These are phyloP conservation scores for Argopecten irradians DNA, from an alignment of 1,140 invertebrate species.

Conservation along the genomic window DNA sequence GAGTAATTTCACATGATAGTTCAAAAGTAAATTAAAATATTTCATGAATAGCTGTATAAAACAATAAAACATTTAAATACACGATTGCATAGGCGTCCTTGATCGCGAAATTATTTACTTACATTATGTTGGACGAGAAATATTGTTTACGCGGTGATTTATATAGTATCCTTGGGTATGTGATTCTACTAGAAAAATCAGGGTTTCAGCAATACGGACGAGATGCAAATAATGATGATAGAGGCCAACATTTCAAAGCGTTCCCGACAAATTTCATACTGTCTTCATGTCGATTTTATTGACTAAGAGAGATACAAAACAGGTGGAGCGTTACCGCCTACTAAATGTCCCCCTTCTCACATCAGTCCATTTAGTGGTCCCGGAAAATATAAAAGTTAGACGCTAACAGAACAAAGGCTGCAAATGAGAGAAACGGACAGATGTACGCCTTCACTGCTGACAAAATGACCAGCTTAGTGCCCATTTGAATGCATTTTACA, in stretches of 20 bases:
- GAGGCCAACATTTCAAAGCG: background rate
- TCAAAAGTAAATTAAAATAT: too few species aligned
- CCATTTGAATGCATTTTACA: slow-evolving; percentile 2
- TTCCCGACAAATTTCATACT: background rate
- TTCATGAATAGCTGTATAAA: too few species aligned
- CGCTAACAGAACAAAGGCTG: background rate
- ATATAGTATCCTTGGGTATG: background rate
- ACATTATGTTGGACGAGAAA: too few species aligned
- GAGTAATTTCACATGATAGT: too few species aligned
- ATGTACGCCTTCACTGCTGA: background rate
- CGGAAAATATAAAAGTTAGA: background rate
- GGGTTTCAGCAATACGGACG: background rate
- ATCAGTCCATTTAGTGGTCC: background rate
- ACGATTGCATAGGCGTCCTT: too few species aligned
- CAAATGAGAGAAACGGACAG: background rate
- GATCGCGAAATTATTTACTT: too few species aligned
- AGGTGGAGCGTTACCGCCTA: slow-evolving; percentile 11
- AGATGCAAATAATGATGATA: background rate
- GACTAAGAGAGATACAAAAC: background rate
- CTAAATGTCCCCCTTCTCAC: background rate
- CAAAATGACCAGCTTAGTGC: slow-evolving; percentile 15
- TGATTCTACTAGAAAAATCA: background rate
- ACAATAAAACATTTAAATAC: too few species aligned
- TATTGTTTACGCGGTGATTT: too few species aligned
- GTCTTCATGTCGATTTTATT: background rate